These are phyloP conservation scores for Drymodes brunneopygia DNA, from an alignment of 2,113 vertebrate genomes.

Conservation along the genomic window DNA sequence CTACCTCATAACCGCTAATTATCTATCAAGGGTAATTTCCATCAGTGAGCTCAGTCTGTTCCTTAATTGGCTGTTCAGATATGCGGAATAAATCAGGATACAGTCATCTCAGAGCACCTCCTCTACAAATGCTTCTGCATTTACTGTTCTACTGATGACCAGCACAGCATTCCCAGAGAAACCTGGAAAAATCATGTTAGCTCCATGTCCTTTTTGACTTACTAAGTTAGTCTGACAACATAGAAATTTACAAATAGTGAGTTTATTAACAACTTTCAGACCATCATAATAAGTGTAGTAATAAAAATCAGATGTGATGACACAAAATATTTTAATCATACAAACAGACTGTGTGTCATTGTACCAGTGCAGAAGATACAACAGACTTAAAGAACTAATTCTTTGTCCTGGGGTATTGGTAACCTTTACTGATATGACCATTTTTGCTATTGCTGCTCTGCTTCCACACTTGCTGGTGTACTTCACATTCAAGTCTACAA, in stretches of 20 bases:
- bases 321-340: background rate
- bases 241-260: background rate
- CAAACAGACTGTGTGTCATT: background rate
- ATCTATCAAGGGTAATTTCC: background rate
- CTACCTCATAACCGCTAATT: background rate
- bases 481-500: conserved; percentile 31
- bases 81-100: background rate
- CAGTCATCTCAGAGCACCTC: background rate
- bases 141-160: background rate
- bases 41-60: background rate
- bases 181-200: background rate
- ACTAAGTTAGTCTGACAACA: background rate
- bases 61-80: background rate
- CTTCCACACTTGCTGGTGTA: background rate
- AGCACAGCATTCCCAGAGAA: background rate
- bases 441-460: background rate
- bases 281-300: background rate
- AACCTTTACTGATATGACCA: background rate
- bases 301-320: conserved; percentile 3
- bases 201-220: background rate
- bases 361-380: conserved; percentile 5
- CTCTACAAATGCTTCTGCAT: background rate
- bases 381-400: background rate
- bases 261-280: conserved; percentile 26
- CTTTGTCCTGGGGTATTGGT: background rate